Evolutionary conservation across 2,797 vertebrate species (phyloP), one percentile per base, ranked within the genome.

Genomic region (Anas capensis): DNA sequence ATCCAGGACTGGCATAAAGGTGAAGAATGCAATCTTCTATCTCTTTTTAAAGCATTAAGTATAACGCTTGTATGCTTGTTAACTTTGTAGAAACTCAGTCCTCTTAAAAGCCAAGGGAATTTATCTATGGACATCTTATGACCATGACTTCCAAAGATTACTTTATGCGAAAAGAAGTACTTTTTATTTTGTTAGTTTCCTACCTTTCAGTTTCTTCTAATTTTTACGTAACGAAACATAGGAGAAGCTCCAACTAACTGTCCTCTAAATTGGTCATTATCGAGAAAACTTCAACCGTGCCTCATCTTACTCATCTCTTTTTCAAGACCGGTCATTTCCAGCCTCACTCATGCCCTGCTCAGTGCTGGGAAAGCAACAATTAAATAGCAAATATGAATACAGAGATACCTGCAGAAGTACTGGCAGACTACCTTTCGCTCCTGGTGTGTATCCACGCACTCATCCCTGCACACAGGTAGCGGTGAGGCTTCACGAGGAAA

Each of bases 361-460:
- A 81, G 15, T 7, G 73, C 88, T 66, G 83, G 81, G 75, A 77
- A 92, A 95, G 87, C 83, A 93, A 21, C 53, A 92, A 93, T 76
- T 69, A 76, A 83, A 77, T 2, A 75, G 34, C 65, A 78, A 71
- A 83, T 54, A 40, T 2, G 27, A 85, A 48, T 5, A 19, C 46
- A 72, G 73, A 57, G 72, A 20, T 38, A 10, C 73, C 48, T 76
- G 70, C 33, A 58, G 40, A 3, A 76, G 38, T 9, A 34, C 44
- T 8, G 83, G 14, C 29, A 62, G 86, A 36, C 33, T 6, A 44
- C 19, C 14, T 40, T 57, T 82, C 7, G 2, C 70, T 48, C 31
- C n/a, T 29, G 73, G 8, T 4, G 5, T 29, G 10, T 46, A 8
- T 0, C 4, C 3, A 6, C 1, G 15, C 2, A 6, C 3, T 20